Percentiles rank a stretch among this genome's conserved stretches.
Evolutionary conservation across 1,140 invertebrate genomes (phyloP).

Genomic region (Scaptomyza pallida): DNA sequence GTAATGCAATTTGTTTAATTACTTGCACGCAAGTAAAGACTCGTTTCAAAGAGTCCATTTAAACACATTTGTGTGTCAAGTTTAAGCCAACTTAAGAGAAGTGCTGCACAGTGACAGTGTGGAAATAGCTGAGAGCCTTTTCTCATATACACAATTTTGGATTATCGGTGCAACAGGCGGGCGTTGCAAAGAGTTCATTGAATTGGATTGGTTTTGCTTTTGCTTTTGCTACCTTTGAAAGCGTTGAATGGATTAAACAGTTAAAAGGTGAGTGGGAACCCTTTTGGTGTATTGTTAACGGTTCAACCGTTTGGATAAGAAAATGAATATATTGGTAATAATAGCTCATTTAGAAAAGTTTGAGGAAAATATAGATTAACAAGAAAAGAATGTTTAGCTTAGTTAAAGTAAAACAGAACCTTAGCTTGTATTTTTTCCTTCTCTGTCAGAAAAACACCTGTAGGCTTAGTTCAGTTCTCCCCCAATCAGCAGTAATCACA

Average conservation of each 20-base stretch:
- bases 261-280: constrained; percentile 28
- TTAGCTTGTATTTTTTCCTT: no score
- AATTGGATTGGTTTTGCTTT: not conserved
- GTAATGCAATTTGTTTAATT: constrained; percentile 78
- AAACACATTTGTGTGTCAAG: constrained; percentile 58
- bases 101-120: constrained; percentile 1
- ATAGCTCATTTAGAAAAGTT: no score
- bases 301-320: no score
- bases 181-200: not conserved
- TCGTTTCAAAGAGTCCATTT: constrained; percentile 7
- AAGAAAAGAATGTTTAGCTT: not conserved
- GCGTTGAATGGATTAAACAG: constrained; percentile 21
- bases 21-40: constrained; percentile 61
- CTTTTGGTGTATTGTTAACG: no score
- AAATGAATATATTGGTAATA: no score
- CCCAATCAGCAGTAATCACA: constrained; percentile 3
- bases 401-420: no score
- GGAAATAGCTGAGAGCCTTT: not conserved
- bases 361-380: not conserved
- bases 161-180: not conserved
- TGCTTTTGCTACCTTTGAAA: not conserved
- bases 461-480: no score
- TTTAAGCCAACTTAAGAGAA: constrained; percentile 18
- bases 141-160: constrained; percentile 9
- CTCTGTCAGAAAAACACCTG: no score